Evolutionary conservation across 1,140 invertebrate genomes (phyloP).

Genomic region (Drosophila simulans): DNA sequence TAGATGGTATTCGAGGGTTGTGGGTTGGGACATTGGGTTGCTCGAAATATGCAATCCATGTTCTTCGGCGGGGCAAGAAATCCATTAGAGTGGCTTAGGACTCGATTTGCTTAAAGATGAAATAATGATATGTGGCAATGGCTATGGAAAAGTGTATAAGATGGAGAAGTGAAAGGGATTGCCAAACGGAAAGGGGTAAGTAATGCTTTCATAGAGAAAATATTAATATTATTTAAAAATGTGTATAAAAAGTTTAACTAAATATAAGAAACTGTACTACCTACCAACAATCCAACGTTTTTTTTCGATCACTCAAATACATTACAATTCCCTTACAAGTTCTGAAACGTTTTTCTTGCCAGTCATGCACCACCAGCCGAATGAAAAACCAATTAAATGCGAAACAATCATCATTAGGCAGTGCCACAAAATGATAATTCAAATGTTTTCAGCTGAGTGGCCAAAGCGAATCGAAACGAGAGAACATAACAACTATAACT

Average conservation of each 20-base stretch:
- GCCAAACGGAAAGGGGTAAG: background rate
- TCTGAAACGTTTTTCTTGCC: slow-evolving; percentile 17
- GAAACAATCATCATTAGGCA: slow-evolving; percentile 70
- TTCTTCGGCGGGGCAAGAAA: slow-evolving; percentile 10
- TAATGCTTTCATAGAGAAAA: too few relatives aligned
- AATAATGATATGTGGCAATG: slow-evolving; percentile 23
- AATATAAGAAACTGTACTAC: too few relatives aligned
- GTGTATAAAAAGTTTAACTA: too few relatives aligned
- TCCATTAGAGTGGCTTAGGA: slow-evolving; percentile 39
- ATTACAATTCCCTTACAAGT: slow-evolving; percentile 1
- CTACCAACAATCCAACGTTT: slow-evolving; percentile 2
- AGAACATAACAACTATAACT: slow-evolving; percentile 47
- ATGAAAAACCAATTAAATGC: slow-evolving; percentile 63
- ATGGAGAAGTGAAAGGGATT: background rate
- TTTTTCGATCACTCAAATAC: slow-evolving; percentile 14
- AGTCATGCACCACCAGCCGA: slow-evolving; percentile 45
- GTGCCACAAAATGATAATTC: slow-evolving; percentile 69
- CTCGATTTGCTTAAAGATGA: slow-evolving; percentile 34
- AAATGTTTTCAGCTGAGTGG: slow-evolving; percentile 66
- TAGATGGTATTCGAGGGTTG: slow-evolving; percentile 39
- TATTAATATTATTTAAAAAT: too few relatives aligned
- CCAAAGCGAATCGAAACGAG: slow-evolving; percentile 53
- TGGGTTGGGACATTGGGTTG: slow-evolving; percentile 18
- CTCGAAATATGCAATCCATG: slow-evolving; percentile 31
- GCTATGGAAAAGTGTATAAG: background rate